Evolutionary conservation across 2,888 invertebrate species (phyloP), one percentile per base, ranked within the genome.

Genomic region (Fragum whitleyi): DNA sequence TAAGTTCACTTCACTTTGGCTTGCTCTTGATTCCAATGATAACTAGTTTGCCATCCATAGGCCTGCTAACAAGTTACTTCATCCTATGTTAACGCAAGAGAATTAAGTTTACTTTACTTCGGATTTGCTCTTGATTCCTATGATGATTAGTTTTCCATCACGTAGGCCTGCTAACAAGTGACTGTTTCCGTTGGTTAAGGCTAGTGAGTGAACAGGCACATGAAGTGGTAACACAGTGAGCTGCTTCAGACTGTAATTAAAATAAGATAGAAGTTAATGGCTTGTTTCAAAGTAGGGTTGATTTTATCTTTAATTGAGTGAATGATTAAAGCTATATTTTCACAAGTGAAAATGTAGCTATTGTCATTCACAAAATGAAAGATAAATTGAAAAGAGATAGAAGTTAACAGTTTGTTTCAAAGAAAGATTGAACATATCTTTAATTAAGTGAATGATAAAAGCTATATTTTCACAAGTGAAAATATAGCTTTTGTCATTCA

Each of bases 91-190:
- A n/a, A n/a, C n/a, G n/a, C n/a, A n/a, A n/a, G n/a, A n/a, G n/a
- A n/a, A n/a, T n/a, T n/a, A n/a, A n/a, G n/a, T n/a, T n/a, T 32
- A 65, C 42, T 65, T 65, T 23, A 70, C 53, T 29, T 70, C 70
- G 5, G 72, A 57, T 42, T 28, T 72, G 36, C 88, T 88, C 70
- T 92, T 92, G 36, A 90, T 90, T 2, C 92, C 92, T 6, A 94
- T 88, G 47, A 94, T 92, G 81, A 94, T 94, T 7, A 94, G 91
- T 83, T 94, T 94, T 1, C 96, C 96, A 89, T 96, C 96, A 1
- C 95, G 93, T 21, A 96, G 92, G 0, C 95, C 95, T 0, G 95
- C 95, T 81, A 96, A 91, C 71, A 96, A 94, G 88, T 96, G 96
- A 47, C 95, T 95, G 89, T 91, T 91, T 74, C 88, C 89, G 71